These are phyloP conservation scores for Pharmacophagus antenor DNA, from an alignment of 2,888 invertebrate genomes.

Conservation along the genomic window DNA sequence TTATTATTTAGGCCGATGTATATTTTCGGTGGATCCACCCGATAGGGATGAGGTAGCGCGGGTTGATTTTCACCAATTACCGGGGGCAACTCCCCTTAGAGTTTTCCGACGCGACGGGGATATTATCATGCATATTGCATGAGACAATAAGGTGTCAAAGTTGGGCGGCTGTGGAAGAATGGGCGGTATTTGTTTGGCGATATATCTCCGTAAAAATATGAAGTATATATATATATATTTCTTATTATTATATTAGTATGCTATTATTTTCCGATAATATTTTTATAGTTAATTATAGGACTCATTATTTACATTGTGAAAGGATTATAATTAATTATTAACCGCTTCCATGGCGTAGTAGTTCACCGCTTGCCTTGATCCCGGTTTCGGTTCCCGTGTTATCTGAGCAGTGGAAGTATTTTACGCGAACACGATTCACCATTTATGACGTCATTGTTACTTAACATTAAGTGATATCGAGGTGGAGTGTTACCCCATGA, in stretches of 20 bases:
- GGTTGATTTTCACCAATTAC: conserved; percentile 60
- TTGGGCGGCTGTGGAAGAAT: conserved; percentile 48
- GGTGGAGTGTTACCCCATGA: too few species aligned
- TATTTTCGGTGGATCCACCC: conserved; percentile 22
- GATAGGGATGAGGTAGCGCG: conserved; percentile 37
- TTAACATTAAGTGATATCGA: too few species aligned
- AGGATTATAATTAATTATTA: too few species aligned
- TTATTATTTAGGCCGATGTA: conserved; percentile 28
- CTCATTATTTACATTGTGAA: too few species aligned
- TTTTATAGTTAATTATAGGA: too few species aligned
- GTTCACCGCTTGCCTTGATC: too few species aligned
- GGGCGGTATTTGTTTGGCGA: conserved; percentile 36
- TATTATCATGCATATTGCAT: conserved; percentile 74
- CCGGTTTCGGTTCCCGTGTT: too few species aligned
- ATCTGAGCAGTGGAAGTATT: too few species aligned
- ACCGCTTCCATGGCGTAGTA: too few species aligned
- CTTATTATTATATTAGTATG: neutral
- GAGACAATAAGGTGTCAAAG: conserved; percentile 69
- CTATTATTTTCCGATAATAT: too few species aligned
- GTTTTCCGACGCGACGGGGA: conserved; percentile 47
- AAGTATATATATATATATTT: neutral
- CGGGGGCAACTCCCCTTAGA: conserved; percentile 42
- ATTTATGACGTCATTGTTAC: too few species aligned
- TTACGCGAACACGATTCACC: too few species aligned
- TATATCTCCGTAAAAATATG: conserved; percentile 35